Conservation (phyloP, 2,888 invertebrate species). For the Drosophila parthenogenetica region DNA sequence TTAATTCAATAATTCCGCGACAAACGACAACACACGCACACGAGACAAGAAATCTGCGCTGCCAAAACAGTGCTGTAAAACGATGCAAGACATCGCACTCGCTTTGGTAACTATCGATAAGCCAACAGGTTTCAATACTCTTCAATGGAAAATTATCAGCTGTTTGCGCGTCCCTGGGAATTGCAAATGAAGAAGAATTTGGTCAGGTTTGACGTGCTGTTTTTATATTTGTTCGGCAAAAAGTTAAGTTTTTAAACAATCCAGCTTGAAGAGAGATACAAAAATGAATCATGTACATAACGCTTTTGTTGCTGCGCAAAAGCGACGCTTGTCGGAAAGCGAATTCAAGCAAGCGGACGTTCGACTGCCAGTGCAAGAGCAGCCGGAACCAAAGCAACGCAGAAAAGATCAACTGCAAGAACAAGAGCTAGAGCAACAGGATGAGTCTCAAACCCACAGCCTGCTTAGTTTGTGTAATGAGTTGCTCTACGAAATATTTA, state of each 20-base stretch:
- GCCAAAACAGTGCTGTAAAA: slow-evolving; percentile 31
- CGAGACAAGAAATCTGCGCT: slow-evolving; percentile 39
- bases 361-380: slow-evolving; percentile 31
- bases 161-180: slow-evolving; percentile 48
- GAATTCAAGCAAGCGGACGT: slow-evolving; percentile 47
- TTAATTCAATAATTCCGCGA: slow-evolving; percentile 43
- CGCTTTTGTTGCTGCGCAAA: slow-evolving; percentile 58
- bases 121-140: slow-evolving; percentile 6
- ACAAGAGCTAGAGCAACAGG: slow-evolving; percentile 2
- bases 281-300: slow-evolving; percentile 64
- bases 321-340: slow-evolving; percentile 68
- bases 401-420: slow-evolving; percentile 40
- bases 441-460: slow-evolving; percentile 29
- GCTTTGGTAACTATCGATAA: slow-evolving; percentile 34
- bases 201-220: slow-evolving; percentile 46
- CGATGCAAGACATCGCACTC: neutral
- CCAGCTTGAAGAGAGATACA: slow-evolving; percentile 18
- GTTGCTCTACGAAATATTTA: slow-evolving; percentile 83
- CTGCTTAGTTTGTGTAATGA: slow-evolving; percentile 83
- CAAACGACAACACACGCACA: slow-evolving; percentile 28
- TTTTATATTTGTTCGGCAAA: slow-evolving; percentile 46
- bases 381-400: slow-evolving; percentile 67
- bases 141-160: slow-evolving; percentile 34
- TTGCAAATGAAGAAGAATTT: slow-evolving; percentile 49
- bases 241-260: slow-evolving; percentile 34